Percentiles rank a stretch among this genome's conserved stretches.
Evolutionary conservation across 1,140 invertebrate species (phyloP).

Genomic region (Caenorhabditis briggsae): DNA sequence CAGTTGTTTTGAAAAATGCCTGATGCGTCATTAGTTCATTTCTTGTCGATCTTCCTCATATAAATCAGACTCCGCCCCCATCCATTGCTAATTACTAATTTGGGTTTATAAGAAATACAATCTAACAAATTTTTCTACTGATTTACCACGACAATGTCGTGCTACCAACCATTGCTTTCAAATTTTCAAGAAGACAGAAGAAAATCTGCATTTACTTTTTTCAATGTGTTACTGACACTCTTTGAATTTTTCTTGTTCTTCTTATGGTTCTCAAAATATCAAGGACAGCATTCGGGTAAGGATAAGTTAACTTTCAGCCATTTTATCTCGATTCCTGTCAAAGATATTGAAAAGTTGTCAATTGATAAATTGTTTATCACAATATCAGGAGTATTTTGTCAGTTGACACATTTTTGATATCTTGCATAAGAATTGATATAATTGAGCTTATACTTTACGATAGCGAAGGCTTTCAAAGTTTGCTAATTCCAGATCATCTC

Average conservation of each 20-base stretch:
- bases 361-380: too few relatives aligned
- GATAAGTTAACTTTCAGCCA: background rate
- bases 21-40: too few relatives aligned
- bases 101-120: background rate
- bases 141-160: background rate
- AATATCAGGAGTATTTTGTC: too few relatives aligned
- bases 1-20: too few relatives aligned
- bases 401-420: too few relatives aligned
- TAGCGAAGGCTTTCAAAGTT: too few relatives aligned
- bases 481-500: too few relatives aligned
- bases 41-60: too few relatives aligned
- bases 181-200: background rate
- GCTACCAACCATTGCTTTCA: background rate
- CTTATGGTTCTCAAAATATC: background rate
- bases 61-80: background rate
- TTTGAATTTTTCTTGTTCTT: background rate
- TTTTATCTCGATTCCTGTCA: background rate
- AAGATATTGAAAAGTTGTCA: too few relatives aligned
- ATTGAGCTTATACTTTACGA: too few relatives aligned
- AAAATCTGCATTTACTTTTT: background rate
- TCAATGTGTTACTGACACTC: background rate
- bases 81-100: background rate
- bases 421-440: too few relatives aligned
- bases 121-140: background rate
- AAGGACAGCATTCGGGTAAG: background rate